These are phyloP conservation scores for Gallinago solitaria DNA, from an alignment of 2,797 vertebrate species.

Conservation along the genomic window DNA sequence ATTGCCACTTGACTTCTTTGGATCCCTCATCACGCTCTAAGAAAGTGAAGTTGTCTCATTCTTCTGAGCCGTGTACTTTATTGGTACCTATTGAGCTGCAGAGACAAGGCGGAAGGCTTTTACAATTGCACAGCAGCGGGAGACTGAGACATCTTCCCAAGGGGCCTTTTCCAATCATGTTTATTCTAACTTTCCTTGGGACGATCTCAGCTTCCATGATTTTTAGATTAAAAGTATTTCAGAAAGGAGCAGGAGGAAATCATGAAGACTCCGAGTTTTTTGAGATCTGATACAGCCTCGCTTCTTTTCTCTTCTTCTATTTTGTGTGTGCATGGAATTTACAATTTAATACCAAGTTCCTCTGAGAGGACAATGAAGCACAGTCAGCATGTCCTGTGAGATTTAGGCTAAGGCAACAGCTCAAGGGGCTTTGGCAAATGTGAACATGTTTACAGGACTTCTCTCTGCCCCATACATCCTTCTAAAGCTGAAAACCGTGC, in stretches of 20 bases:
- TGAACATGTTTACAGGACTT: not conserved
- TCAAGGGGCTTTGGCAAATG: not conserved
- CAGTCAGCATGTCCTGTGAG: not conserved
- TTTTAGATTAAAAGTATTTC: conserved; percentile 26
- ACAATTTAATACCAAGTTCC: not conserved
- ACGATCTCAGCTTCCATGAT: conserved; percentile 46
- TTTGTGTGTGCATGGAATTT: not conserved
- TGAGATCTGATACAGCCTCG: not conserved
- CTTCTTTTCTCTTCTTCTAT: not conserved
- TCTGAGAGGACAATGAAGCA: not conserved
- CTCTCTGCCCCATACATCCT: not conserved
- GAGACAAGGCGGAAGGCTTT: conserved; percentile 21
- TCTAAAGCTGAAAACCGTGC: not conserved
- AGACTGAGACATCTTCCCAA: conserved; percentile 28
- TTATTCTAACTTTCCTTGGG: conserved; percentile 52
- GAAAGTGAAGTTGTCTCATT: conserved; percentile 41
- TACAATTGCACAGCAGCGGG: conserved; percentile 41
- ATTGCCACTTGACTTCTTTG: conserved; percentile 39
- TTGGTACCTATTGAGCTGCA: conserved; percentile 22
- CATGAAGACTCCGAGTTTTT: not conserved
- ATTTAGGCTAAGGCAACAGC: not conserved
- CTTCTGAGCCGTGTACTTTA: conserved; percentile 39
- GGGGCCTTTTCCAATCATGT: not conserved
- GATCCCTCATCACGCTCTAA: conserved; percentile 23
- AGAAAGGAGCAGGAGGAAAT: not conserved